Conservation (phyloP, 2,797 vertebrate species). For the Dipus sagitta region DNA sequence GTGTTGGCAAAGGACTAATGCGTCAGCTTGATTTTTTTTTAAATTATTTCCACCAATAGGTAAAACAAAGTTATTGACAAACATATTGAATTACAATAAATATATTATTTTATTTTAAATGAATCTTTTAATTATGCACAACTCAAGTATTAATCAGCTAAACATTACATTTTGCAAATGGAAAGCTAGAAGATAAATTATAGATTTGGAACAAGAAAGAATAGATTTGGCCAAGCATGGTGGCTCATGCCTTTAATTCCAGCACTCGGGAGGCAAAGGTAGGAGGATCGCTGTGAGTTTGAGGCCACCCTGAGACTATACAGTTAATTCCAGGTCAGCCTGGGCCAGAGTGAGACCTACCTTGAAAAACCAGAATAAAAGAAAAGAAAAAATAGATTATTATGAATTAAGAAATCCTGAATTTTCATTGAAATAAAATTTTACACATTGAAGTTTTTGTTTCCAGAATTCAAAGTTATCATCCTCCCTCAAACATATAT, state of each 20-base stretch:
- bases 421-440: neutral
- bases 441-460: neutral
- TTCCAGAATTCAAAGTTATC: neutral
- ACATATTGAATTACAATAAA: neutral
- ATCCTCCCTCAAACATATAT: neutral
- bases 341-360: too few species aligned
- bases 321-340: too few species aligned
- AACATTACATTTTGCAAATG: neutral
- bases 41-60: neutral
- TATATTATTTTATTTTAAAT: conserved; percentile 20
- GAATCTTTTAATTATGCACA: neutral
- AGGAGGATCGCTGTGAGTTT: too few species aligned
- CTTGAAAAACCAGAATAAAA: too few species aligned
- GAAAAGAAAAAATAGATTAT: neutral
- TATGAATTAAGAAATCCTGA: neutral
- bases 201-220: neutral
- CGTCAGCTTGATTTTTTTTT: neutral
- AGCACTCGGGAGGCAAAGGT: too few species aligned
- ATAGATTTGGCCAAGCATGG: neutral
- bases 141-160: neutral
- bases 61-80: neutral
- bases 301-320: too few species aligned
- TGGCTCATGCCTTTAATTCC: too few species aligned
- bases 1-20: neutral
- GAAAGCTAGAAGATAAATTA: neutral